These are phyloP conservation scores for Gallinago solitaria DNA, from an alignment of 2,797 vertebrate species.

Conservation along the genomic window DNA sequence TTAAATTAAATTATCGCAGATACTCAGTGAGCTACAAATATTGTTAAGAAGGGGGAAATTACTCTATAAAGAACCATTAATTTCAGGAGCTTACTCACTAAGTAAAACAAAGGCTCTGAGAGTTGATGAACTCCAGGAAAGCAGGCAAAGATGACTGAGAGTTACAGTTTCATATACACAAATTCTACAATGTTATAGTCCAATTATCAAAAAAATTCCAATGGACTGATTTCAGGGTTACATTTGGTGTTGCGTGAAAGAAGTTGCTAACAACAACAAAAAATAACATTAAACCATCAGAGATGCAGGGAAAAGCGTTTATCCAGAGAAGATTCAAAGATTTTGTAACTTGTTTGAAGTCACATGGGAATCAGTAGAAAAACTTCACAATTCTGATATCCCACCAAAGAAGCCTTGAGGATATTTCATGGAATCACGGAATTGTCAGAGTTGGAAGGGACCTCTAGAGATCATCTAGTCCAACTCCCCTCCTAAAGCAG, in stretches of 20 bases:
- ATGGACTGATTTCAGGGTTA: neutral
- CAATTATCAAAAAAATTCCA: neutral
- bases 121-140: neutral
- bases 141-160: rapidly evolving
- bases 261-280: neutral
- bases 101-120: neutral
- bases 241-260: neutral
- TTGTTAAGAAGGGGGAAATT: neutral
- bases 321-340: neutral
- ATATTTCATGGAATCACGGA: neutral
- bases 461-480: too few species aligned
- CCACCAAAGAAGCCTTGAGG: neutral
- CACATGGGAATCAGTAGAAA: neutral
- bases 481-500: too few species aligned
- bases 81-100: neutral
- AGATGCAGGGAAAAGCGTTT: rapidly evolving
- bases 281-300: neutral
- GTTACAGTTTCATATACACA: neutral
- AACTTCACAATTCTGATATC: neutral
- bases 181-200: neutral
- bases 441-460: too few species aligned
- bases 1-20: neutral
- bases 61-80: neutral
- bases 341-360: neutral
- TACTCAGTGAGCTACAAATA: neutral